Evolutionary conservation across 2,797 vertebrate species (phyloP).

Genomic region (Pteronotus mesoamericanus): DNA sequence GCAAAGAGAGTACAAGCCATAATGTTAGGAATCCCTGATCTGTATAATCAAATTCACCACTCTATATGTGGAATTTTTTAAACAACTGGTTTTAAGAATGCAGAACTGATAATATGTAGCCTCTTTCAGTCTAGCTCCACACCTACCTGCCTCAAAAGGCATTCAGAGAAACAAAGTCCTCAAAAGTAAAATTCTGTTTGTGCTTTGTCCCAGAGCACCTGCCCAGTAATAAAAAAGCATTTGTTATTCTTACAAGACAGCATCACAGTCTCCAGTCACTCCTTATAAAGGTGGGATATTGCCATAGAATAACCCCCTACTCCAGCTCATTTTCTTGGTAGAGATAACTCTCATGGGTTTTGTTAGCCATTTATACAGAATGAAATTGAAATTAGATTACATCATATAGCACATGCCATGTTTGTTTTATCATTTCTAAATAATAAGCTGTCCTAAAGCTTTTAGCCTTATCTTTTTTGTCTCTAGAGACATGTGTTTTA

Average conservation of each 20-base stretch:
- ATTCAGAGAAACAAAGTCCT: neutral
- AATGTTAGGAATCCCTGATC: neutral
- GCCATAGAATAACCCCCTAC: neutral
- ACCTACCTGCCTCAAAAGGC: neutral
- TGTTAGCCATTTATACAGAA: slow-evolving; percentile 71
- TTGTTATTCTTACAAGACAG: slow-evolving; percentile 28
- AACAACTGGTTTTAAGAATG: neutral
- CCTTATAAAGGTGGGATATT: neutral
- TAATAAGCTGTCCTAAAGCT: slow-evolving; percentile 48
- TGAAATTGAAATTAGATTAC: slow-evolving; percentile 69
- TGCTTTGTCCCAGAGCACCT: neutral
- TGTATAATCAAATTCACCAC: neutral
- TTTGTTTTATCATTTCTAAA: slow-evolving; percentile 70
- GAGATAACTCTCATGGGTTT: slow-evolving; percentile 50
- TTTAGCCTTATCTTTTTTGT: slow-evolving; percentile 57
- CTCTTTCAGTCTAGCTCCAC: neutral
- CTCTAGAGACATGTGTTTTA: slow-evolving; percentile 49
- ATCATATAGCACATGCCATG: slow-evolving; percentile 10
- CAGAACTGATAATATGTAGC: neutral
- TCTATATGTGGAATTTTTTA: neutral
- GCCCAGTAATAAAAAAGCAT: slow-evolving; percentile 26
- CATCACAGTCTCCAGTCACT: slow-evolving; percentile 52
- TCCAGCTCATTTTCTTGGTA: slow-evolving; percentile 61
- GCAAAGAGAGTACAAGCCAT: neutral
- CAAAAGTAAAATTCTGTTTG: neutral